Conservation (phyloP, 2,113 vertebrate species). For the Dromiciops gliroides region DNA sequence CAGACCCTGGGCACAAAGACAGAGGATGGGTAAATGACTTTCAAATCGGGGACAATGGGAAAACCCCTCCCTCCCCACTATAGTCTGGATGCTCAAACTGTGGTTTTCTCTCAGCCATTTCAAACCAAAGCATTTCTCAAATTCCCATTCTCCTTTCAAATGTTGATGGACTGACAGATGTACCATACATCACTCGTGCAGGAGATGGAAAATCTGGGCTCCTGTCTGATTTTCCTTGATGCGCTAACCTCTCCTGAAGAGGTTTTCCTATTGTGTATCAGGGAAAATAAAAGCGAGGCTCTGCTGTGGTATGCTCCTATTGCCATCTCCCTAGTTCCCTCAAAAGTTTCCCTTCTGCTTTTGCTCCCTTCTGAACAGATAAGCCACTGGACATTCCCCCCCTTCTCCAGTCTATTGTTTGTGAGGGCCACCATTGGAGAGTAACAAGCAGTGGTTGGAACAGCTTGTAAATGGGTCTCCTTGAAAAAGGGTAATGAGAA, state of each 20-base stretch:
- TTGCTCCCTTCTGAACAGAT: not conserved
- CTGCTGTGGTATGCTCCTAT: not conserved
- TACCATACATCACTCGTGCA: not conserved
- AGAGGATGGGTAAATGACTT: not conserved
- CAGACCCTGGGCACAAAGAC: not conserved
- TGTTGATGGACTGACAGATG: not conserved
- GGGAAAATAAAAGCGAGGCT: not conserved
- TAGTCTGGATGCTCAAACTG: not conserved
- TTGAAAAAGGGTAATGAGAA: not conserved
- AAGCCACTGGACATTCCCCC: not conserved
- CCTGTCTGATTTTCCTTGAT: not conserved
- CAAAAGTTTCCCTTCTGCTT: conserved; percentile 13
- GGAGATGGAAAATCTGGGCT: conserved; percentile 20
- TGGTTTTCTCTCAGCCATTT: not conserved
- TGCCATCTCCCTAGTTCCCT: not conserved
- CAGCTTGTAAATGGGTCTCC: conserved; percentile 2
- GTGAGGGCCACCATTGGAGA: not conserved
- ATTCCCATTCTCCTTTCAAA: not conserved
- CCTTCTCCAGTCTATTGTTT: conserved; percentile 3
- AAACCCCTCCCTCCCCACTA: not conserved
- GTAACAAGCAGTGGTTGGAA: conserved; percentile 25
- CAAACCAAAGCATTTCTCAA: not conserved
- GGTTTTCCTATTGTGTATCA: not conserved
- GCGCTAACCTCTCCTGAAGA: not conserved
- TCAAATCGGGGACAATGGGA: not conserved